Evolutionary conservation across 2,113 vertebrate genomes (phyloP).

Genomic region (Macaca fascicularis): T2T-MFA8v1.1 NC_088390.1:46034501-46035000

Average conservation of each 20-base stretch:
- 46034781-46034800: conserved; percentile 72
- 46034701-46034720: conserved; percentile 61
- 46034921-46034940: conserved; percentile 80
- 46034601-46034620: conserved; percentile 65
- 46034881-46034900: conserved; percentile 77
- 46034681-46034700: conserved; percentile 24
- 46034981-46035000: conserved; percentile 77
- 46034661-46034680: conserved; percentile 1
- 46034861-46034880: conserved; percentile 70
- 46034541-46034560: conserved; percentile 58
- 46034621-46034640: conserved; percentile 71
- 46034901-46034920: conserved; percentile 69
- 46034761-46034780: conserved; percentile 71
- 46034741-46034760: conserved; percentile 65
- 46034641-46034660: conserved; percentile 56
- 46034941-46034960: conserved; percentile 76
- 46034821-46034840: conserved; percentile 74
- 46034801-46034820: conserved; percentile 68
- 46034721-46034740: conserved; percentile 62
- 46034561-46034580: conserved; percentile 69
- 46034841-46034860: conserved; percentile 69
- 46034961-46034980: conserved; percentile 68
- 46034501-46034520: background rate
- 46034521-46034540: background rate
- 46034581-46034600: conserved; percentile 59